Conservation (phyloP, 1,140 invertebrate species). For the Lithobius niger region DNA sequence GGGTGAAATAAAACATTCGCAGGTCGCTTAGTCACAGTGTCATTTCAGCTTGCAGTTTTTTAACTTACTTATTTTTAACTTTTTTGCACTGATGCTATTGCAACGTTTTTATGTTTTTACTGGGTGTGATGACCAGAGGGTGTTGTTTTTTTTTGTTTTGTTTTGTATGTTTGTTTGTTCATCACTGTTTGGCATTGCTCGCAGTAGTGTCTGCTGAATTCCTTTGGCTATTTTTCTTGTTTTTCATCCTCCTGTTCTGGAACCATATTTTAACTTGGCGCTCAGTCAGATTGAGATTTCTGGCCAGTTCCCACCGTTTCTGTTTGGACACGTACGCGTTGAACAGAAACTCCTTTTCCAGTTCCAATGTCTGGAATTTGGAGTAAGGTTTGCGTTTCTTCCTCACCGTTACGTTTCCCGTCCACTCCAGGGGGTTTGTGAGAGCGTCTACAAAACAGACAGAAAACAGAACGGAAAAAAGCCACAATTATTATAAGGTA, state of each 20-base stretch:
- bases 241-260: slow-evolving; percentile 98
- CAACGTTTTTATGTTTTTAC: no score
- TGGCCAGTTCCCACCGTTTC: slow-evolving; percentile 88
- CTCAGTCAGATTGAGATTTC: slow-evolving; percentile 84
- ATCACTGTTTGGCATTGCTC: slow-evolving; percentile 5
- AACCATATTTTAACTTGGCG: slow-evolving; percentile 91
- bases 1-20: no score
- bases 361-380: slow-evolving; percentile 87
- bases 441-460: slow-evolving; percentile 7
- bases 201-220: slow-evolving; percentile 35
- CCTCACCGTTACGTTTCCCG: slow-evolving; percentile 75
- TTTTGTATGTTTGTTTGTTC: no score
- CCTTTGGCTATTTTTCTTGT: slow-evolving; percentile 91
- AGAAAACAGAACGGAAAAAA: not conserved
- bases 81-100: no score
- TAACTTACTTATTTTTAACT: no score
- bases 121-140: no score
- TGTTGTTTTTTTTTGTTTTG: no score
- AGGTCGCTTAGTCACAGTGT: no score
- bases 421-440: slow-evolving; percentile 77
- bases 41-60: no score
- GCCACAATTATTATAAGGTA: no score
- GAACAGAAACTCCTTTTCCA: slow-evolving; percentile 94
- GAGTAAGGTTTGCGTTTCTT: slow-evolving; percentile 97
- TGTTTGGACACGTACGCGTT: slow-evolving; percentile 96